Evolutionary conservation across 2,888 invertebrate genomes (phyloP), one percentile per base, ranked within the genome.

Genomic region (Polyommatus icarus): DNA sequence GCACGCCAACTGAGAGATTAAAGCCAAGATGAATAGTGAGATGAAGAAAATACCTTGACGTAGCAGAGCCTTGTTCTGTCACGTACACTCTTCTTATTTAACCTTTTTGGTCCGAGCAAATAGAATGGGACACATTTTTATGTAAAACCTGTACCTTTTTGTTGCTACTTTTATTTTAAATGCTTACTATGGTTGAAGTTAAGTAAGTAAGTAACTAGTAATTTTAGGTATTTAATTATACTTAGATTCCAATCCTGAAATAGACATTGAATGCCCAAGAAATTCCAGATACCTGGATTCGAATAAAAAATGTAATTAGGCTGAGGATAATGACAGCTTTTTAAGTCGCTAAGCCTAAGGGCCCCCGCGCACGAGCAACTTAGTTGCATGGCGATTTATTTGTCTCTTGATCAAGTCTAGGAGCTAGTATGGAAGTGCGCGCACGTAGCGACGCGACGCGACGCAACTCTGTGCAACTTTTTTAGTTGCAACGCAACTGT

Each of bases 51-150:
- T 87, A 84, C 85, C 88, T 89, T 89, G 89, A 89, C 89, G 87
- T 87, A 84, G 86, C 15, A 87, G 90, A 90, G 87, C 86, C 89
- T 89, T 88, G 89, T 89, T 87, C 91, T 92, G 92, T 92, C 92
- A 92, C 91, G 90, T 92, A 89, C 92, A 89, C 87, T 84, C 87
- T 88, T 87, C 88, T 91, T 91, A 91, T 91, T 91, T 91, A 90
- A 89, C 90, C 89, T 89, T 89, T 92, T 91, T 93, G 88, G 87
- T 83, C 83, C 83, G 82, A 86, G 87, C 24, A 50, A 75, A 75
- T 75, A 75, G 75, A 75, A 75, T 75, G 50, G 50, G 50, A 24
- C 75, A 50, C 72, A 40, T 72, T 72, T 72, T 87, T 88, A 87
- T 85, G 87, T 86, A 83, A 84, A 84, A 82, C 81, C 85, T 86